Evolutionary conservation across 1,140 invertebrate species (phyloP), one percentile per base, ranked within the genome.

Genomic region (Drosophila navojoa): DNA sequence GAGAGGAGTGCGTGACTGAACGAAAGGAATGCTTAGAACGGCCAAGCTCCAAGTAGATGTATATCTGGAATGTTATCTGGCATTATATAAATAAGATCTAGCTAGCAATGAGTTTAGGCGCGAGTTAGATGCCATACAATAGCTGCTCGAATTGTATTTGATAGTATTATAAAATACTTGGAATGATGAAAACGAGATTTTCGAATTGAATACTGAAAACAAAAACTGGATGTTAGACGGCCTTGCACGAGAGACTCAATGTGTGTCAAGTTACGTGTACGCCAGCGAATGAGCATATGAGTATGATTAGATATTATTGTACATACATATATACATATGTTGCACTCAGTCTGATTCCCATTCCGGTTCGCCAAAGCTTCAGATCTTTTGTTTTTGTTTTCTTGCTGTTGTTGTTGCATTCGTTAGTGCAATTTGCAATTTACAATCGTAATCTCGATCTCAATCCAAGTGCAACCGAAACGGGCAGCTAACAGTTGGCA

Each of bases 181-280:
- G 35, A 11, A 38, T 38, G 13, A 10, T 38, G 35, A 38, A 38
- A 38, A 38, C 35, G 11, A 38, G 42, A 44, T 15, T 44, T 44
- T n/a, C n/a, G 9, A 16, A 45, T 45, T 45, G 42, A 6, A 45
- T 15, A 44, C n/a, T 15, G 42, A 16, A 7, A 22, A 22, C 2
- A 22, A 22, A 45, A 45, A 45, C 42, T 45, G 15, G 42, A 45
- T 45, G 13, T 35, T 16, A 11, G 25, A 40, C 10, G 16, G 32
- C 11, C 44, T 6, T 55, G 53, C 29, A 10, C 15, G n/a, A 11
- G 16, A 22, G 44, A 49, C 16, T 35, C 10, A 32, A 32, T 71
- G 45, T 67, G 53, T 67, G 49, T 67, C 70, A 72, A 35, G 67
- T 72, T 68, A 68, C 54, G 63, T 72, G 68, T 68, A 67, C 63